phyloP scores from a whole-genome alignment of 1,140 invertebrate genomes.

The Condylostylus longicornis region DNA sequence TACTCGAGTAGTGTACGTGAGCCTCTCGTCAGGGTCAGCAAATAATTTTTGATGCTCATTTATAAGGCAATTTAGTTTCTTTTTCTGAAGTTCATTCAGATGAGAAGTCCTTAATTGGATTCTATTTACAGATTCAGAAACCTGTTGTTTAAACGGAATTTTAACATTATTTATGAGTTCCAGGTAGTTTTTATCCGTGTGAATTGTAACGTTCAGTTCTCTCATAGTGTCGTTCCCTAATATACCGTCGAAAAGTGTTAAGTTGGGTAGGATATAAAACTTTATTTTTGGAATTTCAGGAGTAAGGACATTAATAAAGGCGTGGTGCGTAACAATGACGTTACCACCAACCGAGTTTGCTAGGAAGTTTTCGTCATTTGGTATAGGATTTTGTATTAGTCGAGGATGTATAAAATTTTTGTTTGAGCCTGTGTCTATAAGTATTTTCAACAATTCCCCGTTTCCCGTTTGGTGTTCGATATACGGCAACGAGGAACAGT shows the following conservation, averaged over 20 bases:
- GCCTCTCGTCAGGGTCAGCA: background rate
- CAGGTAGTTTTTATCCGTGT: background rate
- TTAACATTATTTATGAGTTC: background rate
- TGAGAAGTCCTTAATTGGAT: background rate
- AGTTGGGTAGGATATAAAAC: constrained; percentile 3
- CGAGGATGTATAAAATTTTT: constrained; percentile 2
- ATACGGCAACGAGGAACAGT: constrained; percentile 4
- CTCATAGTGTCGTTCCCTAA: constrained; percentile 1
- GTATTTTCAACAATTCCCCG: constrained; percentile 6
- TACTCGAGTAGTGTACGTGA: background rate
- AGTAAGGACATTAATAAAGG: constrained; percentile 5
- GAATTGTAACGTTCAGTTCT: background rate
- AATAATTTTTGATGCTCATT: background rate
- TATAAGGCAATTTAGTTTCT: background rate
- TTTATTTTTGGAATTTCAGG: constrained; percentile 1
- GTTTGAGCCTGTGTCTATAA: constrained; percentile 7
- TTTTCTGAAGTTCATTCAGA: background rate
- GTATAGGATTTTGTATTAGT: background rate
- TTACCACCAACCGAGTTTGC: constrained; percentile 3
- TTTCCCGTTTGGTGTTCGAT: constrained; percentile 1
- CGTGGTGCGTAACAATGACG: constrained; percentile 5
- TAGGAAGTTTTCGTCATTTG: background rate
- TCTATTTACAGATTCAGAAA: background rate
- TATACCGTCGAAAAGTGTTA: background rate
- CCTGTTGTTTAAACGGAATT: background rate